Evolutionary conservation across 1,140 invertebrate species (phyloP), one percentile per base, ranked within the genome.

Genomic region (Macrocentrus cingulum): DNA sequence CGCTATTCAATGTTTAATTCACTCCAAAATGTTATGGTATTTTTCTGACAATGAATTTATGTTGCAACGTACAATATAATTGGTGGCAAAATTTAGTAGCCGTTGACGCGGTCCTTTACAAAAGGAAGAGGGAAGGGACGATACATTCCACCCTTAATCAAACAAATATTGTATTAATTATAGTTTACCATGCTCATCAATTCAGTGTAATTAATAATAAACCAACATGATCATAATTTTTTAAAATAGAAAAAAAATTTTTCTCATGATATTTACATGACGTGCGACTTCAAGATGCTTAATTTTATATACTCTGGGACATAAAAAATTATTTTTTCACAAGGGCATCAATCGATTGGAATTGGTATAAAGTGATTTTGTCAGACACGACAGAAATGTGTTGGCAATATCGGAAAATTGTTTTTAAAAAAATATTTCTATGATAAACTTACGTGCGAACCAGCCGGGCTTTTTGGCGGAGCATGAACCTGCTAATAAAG

Each of bases 101-200:
- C 61, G 69, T 71, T 77, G 74, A 73, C 64, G 62, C 66, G 64
- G 67, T 76, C 72, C 73, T 76, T 77, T 65, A 72, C 61, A 62
- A 74, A 76, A 77, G 72, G 69, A 62, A 76, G 74, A 62, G 74
- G 74, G 63, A 77, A 77, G 56, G 75, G 75, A 69, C 75, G 75
- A 68, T 67, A 61, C 48, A 65, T 69, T 71, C 68, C 71, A 76
- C 66, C 75, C 75, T 77, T 77, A 61, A 76, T 64, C 59, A 68
- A 70, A 71, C 61, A 64, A 60, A 68, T 48, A 48, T 49, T 59
- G 63, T 64, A 64, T 42, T 2, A 39, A 62, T 63, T 63, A n/a
- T n/a, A 41, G 16, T 52, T 42, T 41, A 63, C 57, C 53, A 55
- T 63, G 54, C 55, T 55, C 18, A 55, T 13, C n/a, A 15, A 2